Evolutionary conservation across 1,140 invertebrate species (phyloP).

Genomic region (Saccostrea echinata): DNA sequence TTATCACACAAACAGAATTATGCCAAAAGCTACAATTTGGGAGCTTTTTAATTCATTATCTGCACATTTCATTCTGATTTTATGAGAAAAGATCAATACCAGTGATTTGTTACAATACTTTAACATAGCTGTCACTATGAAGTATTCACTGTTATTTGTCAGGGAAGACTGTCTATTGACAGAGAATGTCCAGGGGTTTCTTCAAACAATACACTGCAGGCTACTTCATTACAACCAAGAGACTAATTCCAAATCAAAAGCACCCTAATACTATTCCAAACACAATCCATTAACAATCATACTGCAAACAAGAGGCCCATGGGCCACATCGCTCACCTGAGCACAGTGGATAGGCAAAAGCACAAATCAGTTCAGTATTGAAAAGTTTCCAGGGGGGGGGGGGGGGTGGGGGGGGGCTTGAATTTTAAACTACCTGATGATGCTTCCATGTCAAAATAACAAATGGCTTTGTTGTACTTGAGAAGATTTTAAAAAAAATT

Average conservation of each 20-base stretch:
- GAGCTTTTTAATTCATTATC: not conserved
- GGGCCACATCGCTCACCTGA: too few relatives aligned
- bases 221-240: too few relatives aligned
- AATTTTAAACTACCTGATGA: too few relatives aligned
- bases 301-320: too few relatives aligned
- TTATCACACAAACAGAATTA: not conserved
- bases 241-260: not conserved
- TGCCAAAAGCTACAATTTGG: not conserved
- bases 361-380: too few relatives aligned
- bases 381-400: too few relatives aligned
- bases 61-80: constrained; percentile 2
- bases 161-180: not conserved
- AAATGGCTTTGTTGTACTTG: too few relatives aligned
- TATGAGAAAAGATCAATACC: not conserved
- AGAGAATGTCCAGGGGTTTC: not conserved
- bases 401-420: too few relatives aligned
- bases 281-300: not conserved
- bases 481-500: too few relatives aligned
- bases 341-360: too few relatives aligned
- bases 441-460: too few relatives aligned
- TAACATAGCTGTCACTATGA: not conserved
- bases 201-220: too few relatives aligned
- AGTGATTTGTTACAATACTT: not conserved
- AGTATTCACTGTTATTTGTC: not conserved
- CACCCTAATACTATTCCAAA: not conserved